phyloP scores from a whole-genome alignment of 2,113 vertebrate genomes.

The Genyomyrus donnyi region DNA sequence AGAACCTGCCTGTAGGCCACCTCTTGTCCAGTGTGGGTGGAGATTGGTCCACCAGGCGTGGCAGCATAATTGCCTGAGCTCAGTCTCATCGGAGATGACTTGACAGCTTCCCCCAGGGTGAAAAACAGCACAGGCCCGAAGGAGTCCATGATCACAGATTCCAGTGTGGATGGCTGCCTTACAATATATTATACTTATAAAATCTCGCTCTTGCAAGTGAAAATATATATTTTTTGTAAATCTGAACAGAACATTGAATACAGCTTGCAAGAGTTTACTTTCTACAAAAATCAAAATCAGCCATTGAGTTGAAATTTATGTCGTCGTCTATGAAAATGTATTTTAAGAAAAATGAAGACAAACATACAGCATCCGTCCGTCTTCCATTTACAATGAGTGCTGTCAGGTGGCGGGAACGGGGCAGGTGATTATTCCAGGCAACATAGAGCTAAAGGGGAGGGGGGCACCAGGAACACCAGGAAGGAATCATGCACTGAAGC shows the following conservation, averaged over 20 bases:
- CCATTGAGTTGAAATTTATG: not conserved
- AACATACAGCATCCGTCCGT: not conserved
- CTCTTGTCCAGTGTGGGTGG: not conserved
- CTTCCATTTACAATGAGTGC: not conserved
- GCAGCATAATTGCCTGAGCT: not conserved
- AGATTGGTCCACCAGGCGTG: not conserved
- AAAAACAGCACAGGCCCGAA: not conserved
- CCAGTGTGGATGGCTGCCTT: not conserved
- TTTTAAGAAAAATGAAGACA: not conserved
- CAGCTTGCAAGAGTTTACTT: not conserved
- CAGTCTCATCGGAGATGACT: not conserved
- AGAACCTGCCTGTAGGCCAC: not conserved
- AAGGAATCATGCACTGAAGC: too few species aligned
- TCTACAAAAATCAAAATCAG: not conserved
- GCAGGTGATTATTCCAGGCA: not conserved
- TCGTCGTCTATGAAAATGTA: not conserved
- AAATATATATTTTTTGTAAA: not conserved
- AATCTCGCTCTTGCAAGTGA: not conserved
- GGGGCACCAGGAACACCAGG: not conserved
- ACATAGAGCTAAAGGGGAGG: not conserved
- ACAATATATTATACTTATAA: not conserved
- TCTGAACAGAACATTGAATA: not conserved
- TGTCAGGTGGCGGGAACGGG: not conserved
- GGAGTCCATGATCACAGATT: not conserved
- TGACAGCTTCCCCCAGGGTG: not conserved